phyloP scores from a whole-genome alignment of 1,140 invertebrate species.

The Batillaria attramentaria region DNA sequence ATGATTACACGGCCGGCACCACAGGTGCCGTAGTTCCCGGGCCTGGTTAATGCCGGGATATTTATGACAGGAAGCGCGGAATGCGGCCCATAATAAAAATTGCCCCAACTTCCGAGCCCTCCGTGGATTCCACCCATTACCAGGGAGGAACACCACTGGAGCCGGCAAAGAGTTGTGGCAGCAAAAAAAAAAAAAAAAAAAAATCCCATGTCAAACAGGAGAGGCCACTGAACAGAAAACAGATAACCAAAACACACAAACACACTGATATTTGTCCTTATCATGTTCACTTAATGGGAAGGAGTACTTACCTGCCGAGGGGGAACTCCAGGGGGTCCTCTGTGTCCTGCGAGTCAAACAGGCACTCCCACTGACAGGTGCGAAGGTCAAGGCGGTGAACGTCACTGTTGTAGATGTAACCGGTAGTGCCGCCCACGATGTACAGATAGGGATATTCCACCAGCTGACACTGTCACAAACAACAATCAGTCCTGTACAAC shows the following conservation, averaged over 20 bases:
- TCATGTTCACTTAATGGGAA: not conserved
- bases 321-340: not conserved
- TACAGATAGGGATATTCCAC: slow-evolving; percentile 66
- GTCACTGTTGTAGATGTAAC: slow-evolving; percentile 49
- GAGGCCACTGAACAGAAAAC: not conserved
- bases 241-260: not conserved
- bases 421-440: slow-evolving; percentile 68
- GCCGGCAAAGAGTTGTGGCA: too few species aligned
- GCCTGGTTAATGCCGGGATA: too few species aligned
- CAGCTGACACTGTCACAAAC: slow-evolving; percentile 55
- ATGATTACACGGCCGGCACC: too few species aligned
- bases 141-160: too few species aligned
- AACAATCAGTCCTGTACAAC: not conserved
- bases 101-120: too few species aligned
- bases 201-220: not conserved
- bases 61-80: too few species aligned
- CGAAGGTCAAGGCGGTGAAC: slow-evolving; percentile 45
- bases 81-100: too few species aligned
- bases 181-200: too few species aligned
- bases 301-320: not conserved
- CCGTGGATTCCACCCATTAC: too few species aligned
- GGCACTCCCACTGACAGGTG: slow-evolving; percentile 39
- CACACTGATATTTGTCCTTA: not conserved
- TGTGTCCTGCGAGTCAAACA: slow-evolving; percentile 24
- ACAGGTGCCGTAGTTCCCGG: too few species aligned